Conservation (phyloP, 2,797 vertebrate species). For the Myotis findleyi region DNA sequence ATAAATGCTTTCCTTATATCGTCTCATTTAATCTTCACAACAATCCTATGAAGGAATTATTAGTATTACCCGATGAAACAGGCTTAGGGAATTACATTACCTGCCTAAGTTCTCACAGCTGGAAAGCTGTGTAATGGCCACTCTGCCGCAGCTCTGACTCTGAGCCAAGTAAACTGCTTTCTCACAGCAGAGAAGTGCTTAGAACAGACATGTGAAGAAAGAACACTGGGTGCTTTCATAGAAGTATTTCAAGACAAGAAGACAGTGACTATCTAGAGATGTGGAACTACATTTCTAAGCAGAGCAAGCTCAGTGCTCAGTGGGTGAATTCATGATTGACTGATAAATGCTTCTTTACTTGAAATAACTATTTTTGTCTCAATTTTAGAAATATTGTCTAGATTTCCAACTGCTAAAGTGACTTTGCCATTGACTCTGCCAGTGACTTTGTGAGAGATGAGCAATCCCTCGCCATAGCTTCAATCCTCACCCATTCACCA, state of each 20-base stretch:
- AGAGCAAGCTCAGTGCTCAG: not conserved
- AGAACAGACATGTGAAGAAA: not conserved
- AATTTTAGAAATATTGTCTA: constrained; percentile 15
- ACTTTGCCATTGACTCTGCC: too few relatives aligned
- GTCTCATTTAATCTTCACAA: not conserved
- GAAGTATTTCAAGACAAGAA: not conserved
- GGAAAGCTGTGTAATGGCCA: not conserved
- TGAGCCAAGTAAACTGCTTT: too few relatives aligned
- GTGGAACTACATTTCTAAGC: not conserved
- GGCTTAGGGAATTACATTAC: not conserved
- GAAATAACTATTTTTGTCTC: not conserved
- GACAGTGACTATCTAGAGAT: not conserved
- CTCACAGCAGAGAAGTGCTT: not conserved
- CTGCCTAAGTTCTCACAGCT: not conserved
- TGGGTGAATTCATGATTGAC: not conserved
- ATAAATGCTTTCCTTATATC: not conserved
- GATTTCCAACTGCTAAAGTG: not conserved
- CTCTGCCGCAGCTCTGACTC: not conserved
- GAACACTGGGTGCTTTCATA: not conserved
- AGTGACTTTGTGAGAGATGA: not conserved
- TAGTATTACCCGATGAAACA: not conserved
- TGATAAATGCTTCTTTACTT: not conserved
- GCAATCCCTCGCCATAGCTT: not conserved
- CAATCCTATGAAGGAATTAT: not conserved
- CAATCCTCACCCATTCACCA: not conserved